These are phyloP conservation scores for Sitophilus oryzae DNA, from an alignment of 1,140 invertebrate species.

Conservation along the genomic window DNA sequence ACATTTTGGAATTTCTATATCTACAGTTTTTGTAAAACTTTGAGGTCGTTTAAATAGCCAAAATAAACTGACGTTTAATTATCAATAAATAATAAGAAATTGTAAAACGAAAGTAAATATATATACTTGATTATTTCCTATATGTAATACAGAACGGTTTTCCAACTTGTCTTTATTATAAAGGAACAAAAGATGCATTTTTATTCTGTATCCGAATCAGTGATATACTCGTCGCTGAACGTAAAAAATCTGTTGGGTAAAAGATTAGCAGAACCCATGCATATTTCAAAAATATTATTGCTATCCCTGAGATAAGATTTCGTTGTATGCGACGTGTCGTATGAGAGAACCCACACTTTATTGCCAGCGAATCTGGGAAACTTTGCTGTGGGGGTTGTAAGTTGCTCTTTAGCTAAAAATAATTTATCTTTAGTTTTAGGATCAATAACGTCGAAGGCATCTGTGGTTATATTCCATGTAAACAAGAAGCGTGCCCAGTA, in stretches of 20 bases:
- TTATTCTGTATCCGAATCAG: neutral
- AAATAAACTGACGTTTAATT: too few relatives aligned
- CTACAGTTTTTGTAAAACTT: neutral
- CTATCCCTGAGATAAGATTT: conserved; percentile 40
- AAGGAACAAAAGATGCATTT: too few relatives aligned
- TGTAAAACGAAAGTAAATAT: too few relatives aligned
- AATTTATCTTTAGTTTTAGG: conserved; percentile 31
- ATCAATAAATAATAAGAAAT: too few relatives aligned
- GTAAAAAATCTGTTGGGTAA: conserved; percentile 2
- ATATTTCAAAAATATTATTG: conserved; percentile 38
- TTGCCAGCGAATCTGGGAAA: conserved; percentile 35
- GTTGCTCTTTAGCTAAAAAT: conserved; percentile 28
- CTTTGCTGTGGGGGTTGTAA: neutral
- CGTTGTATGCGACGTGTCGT: conserved; percentile 28
- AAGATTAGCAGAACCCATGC: conserved; percentile 11
- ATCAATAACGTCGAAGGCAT: conserved; percentile 39
- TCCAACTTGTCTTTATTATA: too few relatives aligned
- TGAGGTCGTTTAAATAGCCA: too few relatives aligned
- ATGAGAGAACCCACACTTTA: conserved; percentile 37
- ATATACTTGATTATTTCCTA: too few relatives aligned
- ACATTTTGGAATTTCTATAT: neutral
- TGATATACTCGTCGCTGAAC: neutral
- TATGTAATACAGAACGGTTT: too few relatives aligned
- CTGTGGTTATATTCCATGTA: conserved; percentile 41
- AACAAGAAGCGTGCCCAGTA: conserved; percentile 39